These are phyloP conservation scores for Yponomeuta sedellus DNA, from an alignment of 2,888 invertebrate species.

Conservation along the genomic window DNA sequence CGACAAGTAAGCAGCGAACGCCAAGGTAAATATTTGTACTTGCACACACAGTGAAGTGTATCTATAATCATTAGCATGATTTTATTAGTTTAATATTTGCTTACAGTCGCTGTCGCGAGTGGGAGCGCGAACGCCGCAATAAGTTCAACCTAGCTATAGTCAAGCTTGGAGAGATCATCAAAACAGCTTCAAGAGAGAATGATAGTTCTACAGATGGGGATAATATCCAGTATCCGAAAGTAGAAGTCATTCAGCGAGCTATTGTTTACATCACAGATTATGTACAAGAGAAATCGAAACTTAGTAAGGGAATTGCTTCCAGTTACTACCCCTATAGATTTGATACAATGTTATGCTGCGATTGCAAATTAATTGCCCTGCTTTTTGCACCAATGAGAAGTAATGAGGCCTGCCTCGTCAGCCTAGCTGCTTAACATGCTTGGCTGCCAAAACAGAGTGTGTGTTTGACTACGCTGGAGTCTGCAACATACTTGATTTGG, in stretches of 20 bases:
- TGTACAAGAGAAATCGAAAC: slow-evolving; percentile 51
- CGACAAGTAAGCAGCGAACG: slow-evolving; percentile 39
- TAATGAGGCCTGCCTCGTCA: too few relatives aligned
- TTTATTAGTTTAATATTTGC: too few relatives aligned
- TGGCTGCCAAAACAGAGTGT: too few relatives aligned
- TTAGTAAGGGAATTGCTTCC: slow-evolving; percentile 47
- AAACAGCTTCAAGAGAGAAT: slow-evolving; percentile 42
- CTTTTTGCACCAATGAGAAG: too few relatives aligned
- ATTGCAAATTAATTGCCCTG: too few relatives aligned
- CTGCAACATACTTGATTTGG: too few relatives aligned
- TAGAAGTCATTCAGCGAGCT: slow-evolving; percentile 65
- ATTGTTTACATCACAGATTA: slow-evolving; percentile 52
- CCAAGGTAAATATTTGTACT: slow-evolving; percentile 38
- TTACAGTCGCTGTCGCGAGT: slow-evolving; percentile 78
- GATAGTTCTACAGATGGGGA: slow-evolving; percentile 40
- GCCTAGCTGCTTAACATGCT: too few relatives aligned
- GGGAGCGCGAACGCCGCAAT: slow-evolving; percentile 82
- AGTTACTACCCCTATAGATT: too few relatives aligned
- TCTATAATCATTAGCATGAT: too few relatives aligned
- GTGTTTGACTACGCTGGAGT: too few relatives aligned
- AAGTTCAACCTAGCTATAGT: slow-evolving; percentile 76
- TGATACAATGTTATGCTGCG: too few relatives aligned
- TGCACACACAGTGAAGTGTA: too few relatives aligned
- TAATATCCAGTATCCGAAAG: slow-evolving; percentile 58
- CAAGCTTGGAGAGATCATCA: slow-evolving; percentile 57